Evolutionary conservation across 1,140 invertebrate species (phyloP).

Genomic region (Sitodiplosis mosellana): DNA sequence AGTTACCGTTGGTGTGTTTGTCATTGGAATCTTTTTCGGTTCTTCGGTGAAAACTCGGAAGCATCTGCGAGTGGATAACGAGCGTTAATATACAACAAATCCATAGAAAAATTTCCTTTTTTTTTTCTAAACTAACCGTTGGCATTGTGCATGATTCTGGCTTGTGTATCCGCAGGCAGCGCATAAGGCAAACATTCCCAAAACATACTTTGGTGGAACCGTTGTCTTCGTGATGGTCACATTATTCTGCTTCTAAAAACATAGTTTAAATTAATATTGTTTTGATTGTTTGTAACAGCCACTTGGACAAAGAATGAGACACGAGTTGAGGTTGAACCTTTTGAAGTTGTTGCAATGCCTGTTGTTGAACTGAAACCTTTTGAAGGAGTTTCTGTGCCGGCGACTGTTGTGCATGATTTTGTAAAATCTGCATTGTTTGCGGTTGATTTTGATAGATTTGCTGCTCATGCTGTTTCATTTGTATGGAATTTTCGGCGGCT

Average conservation of each 20-base stretch:
- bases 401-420: not conserved
- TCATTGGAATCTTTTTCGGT: constrained; percentile 32
- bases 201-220: constrained; percentile 35
- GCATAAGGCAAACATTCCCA: constrained; percentile 51
- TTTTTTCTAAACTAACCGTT: constrained; percentile 37
- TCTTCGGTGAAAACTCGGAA: constrained; percentile 35
- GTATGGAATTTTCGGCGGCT: constrained; percentile 20
- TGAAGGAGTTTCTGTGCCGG: not conserved
- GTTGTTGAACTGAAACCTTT: constrained; percentile 2
- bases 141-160: constrained; percentile 48
- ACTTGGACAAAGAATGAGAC: not conserved
- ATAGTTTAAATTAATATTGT: not conserved
- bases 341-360: constrained; percentile 1
- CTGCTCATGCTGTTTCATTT: constrained; percentile 13
- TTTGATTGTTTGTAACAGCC: not conserved
- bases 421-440: not conserved
- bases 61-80: constrained; percentile 23
- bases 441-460: not conserved
- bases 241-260: constrained; percentile 7
- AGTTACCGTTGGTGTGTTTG: constrained; percentile 6
- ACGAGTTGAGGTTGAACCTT: not conserved
- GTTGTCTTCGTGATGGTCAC: constrained; percentile 20
- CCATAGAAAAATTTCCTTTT: not conserved
- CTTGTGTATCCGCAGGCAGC: constrained; percentile 49
- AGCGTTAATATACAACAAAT: not conserved